phyloP scores from a whole-genome alignment of 2,888 invertebrate genomes.

The Drosophila falleni region DNA sequence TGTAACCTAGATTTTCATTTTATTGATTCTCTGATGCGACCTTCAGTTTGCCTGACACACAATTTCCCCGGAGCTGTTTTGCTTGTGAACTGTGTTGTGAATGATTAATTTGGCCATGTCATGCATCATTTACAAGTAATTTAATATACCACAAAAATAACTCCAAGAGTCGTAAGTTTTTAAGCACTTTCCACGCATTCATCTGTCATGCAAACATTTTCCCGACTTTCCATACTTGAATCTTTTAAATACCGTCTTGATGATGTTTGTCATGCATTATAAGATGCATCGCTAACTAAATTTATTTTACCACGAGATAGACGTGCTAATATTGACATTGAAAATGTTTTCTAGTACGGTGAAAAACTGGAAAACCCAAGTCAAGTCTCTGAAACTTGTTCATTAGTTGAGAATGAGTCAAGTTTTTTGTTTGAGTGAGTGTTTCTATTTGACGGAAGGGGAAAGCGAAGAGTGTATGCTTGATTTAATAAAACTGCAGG shows the following conservation, averaged over 20 bases:
- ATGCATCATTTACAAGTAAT: constrained; percentile 50
- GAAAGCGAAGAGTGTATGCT: constrained; percentile 32
- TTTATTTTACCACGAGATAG: constrained; percentile 40
- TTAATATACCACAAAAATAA: constrained; percentile 34
- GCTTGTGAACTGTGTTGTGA: constrained; percentile 3
- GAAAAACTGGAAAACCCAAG: constrained; percentile 30
- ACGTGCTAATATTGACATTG: constrained; percentile 77
- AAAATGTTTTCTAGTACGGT: constrained; percentile 50
- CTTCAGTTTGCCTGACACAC: constrained; percentile 38
- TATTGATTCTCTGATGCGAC: constrained; percentile 67
- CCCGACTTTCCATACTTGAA: constrained; percentile 49
- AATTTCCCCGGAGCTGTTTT: constrained; percentile 14
- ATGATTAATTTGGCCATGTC: constrained; percentile 48
- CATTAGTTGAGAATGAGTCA: constrained; percentile 59
- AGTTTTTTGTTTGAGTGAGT: constrained; percentile 24
- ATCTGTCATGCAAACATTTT: constrained; percentile 27
- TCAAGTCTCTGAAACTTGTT: constrained; percentile 41
- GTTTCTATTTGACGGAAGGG: constrained; percentile 36
- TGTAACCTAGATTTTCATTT: constrained; percentile 29
- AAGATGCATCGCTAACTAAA: constrained; percentile 42
- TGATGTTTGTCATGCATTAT: constrained; percentile 10
- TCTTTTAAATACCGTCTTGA: constrained; percentile 8
- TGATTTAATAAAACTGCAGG: constrained; percentile 32
- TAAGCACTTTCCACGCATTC: constrained; percentile 51
- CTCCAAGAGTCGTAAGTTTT: constrained; percentile 36